phyloP scores from a whole-genome alignment of 2,888 invertebrate genomes.

The Temnothorax unifasciatus region DNA sequence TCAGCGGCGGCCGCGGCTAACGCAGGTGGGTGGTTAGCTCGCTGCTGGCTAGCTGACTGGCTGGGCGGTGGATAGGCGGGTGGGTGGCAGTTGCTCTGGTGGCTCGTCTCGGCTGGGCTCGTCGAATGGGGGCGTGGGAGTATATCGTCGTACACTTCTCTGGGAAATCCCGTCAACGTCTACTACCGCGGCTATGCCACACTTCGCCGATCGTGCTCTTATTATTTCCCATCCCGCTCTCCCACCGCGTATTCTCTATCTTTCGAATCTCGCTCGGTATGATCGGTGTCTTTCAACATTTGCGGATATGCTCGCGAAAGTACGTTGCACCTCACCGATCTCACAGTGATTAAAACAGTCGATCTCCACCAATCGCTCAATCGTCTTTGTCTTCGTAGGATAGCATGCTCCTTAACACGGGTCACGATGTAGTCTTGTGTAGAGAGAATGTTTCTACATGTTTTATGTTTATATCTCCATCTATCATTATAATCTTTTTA shows the following conservation, averaged over 20 bases:
- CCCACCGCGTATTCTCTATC: background rate
- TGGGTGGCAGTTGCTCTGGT: conserved; percentile 41
- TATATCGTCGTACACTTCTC: conserved; percentile 41
- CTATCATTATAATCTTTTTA: background rate
- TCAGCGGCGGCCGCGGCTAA: conserved; percentile 43
- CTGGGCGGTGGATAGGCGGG: conserved; percentile 43
- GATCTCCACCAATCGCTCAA: background rate
- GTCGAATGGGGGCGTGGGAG: conserved; percentile 47
- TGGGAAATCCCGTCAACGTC: conserved; percentile 62
- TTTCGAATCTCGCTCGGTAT: background rate
- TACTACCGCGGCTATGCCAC: conserved; percentile 57
- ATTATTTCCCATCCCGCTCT: conserved; percentile 41
- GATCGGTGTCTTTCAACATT: background rate
- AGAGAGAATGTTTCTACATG: background rate
- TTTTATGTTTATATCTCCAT: background rate
- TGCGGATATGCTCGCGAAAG: background rate
- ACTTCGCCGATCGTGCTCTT: conserved; percentile 60
- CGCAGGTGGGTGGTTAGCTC: conserved; percentile 72
- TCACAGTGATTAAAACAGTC: background rate
- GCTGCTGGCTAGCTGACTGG: conserved; percentile 49
- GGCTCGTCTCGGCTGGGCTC: conserved; percentile 36
- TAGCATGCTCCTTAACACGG: background rate
- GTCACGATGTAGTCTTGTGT: background rate
- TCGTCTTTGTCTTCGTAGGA: background rate
- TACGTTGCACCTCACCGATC: background rate